Percentiles rank a stretch among this genome's conserved stretches.
phyloP scores from a whole-genome alignment of 2,113 vertebrate species.

The Perognathus longimembris region DNA sequence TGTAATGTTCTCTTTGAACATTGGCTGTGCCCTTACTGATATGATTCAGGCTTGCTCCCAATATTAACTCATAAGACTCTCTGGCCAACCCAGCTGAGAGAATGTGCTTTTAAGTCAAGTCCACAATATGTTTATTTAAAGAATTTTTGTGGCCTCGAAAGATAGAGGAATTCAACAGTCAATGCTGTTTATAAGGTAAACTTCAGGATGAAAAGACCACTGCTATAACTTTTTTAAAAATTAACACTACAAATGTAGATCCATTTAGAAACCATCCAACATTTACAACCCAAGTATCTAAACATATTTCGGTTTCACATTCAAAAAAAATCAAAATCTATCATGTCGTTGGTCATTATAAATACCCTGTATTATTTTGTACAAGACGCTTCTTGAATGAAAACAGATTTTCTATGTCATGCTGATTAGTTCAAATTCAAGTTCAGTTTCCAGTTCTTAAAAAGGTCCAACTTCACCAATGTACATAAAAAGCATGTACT shows the following conservation, averaged over 20 bases:
- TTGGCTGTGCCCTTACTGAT: conserved; percentile 15
- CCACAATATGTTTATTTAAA: conserved; percentile 13
- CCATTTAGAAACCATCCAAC: neutral
- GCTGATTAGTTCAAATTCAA: conserved; percentile 53
- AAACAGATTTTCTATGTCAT: conserved; percentile 39
- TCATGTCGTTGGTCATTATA: neutral
- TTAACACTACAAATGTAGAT: neutral
- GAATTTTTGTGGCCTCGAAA: conserved; percentile 20
- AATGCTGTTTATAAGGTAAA: conserved; percentile 41
- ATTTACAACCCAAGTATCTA: conserved; percentile 13
- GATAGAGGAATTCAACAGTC: neutral
- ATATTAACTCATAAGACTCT: conserved; percentile 34
- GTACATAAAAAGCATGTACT: conserved; percentile 46
- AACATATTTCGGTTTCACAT: conserved; percentile 9
- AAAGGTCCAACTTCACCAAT: conserved; percentile 23
- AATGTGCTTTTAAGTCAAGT: conserved; percentile 8
- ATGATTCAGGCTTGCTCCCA: conserved; percentile 57
- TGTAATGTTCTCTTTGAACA: conserved; percentile 30
- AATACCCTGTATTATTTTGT: conserved; percentile 27
- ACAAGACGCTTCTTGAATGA: neutral
- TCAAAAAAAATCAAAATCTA: neutral
- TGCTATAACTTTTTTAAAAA: neutral
- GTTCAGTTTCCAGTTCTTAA: conserved; percentile 64
- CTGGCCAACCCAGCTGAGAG: neutral
- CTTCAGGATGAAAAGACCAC: conserved; percentile 7